phyloP scores from a whole-genome alignment of 2,888 invertebrate genomes.

The Limnephilus auricula region DNA sequence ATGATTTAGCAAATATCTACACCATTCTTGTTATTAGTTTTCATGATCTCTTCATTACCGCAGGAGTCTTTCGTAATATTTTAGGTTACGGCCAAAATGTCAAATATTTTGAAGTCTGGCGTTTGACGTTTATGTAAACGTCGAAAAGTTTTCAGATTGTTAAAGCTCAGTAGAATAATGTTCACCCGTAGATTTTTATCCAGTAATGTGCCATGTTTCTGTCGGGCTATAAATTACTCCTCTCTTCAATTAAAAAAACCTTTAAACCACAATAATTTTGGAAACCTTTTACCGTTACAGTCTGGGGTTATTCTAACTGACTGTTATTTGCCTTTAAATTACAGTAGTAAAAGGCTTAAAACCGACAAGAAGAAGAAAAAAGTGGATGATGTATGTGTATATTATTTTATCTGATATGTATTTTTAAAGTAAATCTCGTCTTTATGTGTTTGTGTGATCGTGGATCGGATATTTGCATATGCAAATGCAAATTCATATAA shows the following conservation, averaged over 20 bases:
- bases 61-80: background rate
- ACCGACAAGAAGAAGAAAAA: background rate
- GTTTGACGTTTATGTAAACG: background rate
- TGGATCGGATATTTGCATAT: too few species aligned
- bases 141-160: background rate
- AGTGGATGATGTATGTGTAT: background rate
- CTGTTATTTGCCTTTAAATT: slow-evolving; percentile 13
- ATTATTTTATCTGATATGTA: too few species aligned
- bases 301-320: background rate
- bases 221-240: slow-evolving; percentile 12
- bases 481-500: too few species aligned
- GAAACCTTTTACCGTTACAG: background rate
- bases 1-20: background rate
- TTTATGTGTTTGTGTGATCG: background rate
- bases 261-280: background rate
- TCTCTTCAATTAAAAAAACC: background rate
- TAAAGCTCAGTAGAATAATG: background rate
- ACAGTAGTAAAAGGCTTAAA: background rate
- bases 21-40: background rate
- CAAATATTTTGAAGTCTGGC: slow-evolving; percentile 11
- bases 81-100: too few species aligned
- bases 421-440: background rate
- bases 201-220: slow-evolving; percentile 1
- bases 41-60: background rate
- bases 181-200: slow-evolving; percentile 22